Base-by-base conservation (phyloP, 1,140 invertebrate species). In the Saccostrea echinata region DNA sequence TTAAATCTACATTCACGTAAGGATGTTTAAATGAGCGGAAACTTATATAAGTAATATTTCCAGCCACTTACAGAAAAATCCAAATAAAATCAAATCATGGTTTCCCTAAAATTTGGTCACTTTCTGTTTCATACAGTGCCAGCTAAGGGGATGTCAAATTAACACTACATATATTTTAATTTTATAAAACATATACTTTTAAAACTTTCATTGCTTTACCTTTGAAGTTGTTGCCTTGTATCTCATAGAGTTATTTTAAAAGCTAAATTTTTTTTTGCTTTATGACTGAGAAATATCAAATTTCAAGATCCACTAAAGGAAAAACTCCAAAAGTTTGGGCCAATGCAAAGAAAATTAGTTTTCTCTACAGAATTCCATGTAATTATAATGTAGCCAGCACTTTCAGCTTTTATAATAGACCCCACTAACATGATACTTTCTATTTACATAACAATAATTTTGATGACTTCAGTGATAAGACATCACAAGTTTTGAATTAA, bases 381-480 rank as follows among this genome's bases (percentile, higher is more conserved):
- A 33, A 76, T 76, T 12, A 76, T 3, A 13, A 76, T 27, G 30
- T 30, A 76, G 68, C 12, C 68, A 16, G 27, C 68, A 76, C 68
- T 76, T 76, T 76, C 27, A 30, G 68, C 8, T 13, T 30, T 33
- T 11, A 61, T n/a, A n/a, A 57, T 13, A 27, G 68, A 11, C 68
- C 24, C 68, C 30, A 30, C 68, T 30, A 76, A 30, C 30, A 76
- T 33, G 27, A 30, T 76, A 33, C 11, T 33, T 27, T 16, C 24
- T 16, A 33, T 33, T 30, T 3, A 76, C 30, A 33, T 27, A 33
- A 76, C 68, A 76, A 13, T 76, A 33, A 33, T 27, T 76, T 24
- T 76, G 68, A 76, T 76, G 68, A 30, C 68, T 76, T 27, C 68
- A 27, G 30, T 33, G 68, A 76, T 76, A 76, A 76, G 27, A 76